These are phyloP conservation scores for Drosophila suboccidentalis DNA, from an alignment of 2,888 invertebrate species.

Conservation along the genomic window DNA sequence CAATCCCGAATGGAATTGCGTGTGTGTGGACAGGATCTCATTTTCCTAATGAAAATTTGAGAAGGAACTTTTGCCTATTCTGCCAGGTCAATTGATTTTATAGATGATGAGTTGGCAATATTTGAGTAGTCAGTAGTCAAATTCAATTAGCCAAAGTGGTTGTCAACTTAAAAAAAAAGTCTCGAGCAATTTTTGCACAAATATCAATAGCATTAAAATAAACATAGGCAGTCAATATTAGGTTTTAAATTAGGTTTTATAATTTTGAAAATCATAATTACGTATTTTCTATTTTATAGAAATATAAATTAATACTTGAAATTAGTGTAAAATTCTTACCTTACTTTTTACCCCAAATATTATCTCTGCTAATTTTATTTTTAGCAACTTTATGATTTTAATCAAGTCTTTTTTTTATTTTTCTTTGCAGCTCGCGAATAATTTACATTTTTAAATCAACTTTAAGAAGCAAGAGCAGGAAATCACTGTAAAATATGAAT, in stretches of 20 bases:
- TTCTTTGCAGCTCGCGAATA: not conserved
- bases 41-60: constrained; percentile 54
- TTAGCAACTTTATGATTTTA: constrained; percentile 15
- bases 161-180: constrained; percentile 1
- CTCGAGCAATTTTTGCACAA: not conserved
- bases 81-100: constrained; percentile 35
- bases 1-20: constrained; percentile 26
- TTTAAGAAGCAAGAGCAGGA: not conserved
- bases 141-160: constrained; percentile 62
- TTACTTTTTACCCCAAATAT: constrained; percentile 8
- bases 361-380: not conserved
- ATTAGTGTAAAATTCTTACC: constrained; percentile 13
- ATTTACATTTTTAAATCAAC: constrained; percentile 41
- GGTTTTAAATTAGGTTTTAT: too few relatives aligned
- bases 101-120: constrained; percentile 55
- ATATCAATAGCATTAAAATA: constrained; percentile 9
- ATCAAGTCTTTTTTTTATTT: not conserved
- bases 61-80: constrained; percentile 13
- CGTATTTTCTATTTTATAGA: not conserved
- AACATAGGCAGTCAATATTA: too few relatives aligned
- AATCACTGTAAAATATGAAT: too few relatives aligned
- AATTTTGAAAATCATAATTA: not conserved
- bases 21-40: constrained; percentile 24
- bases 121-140: constrained; percentile 7
- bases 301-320: not conserved